A percentile compares a stretch with the other conserved stretches of the same genome.
These are phyloP conservation scores for Streptopelia turtur DNA, from an alignment of 2,797 vertebrate species.

Conservation along the genomic window DNA sequence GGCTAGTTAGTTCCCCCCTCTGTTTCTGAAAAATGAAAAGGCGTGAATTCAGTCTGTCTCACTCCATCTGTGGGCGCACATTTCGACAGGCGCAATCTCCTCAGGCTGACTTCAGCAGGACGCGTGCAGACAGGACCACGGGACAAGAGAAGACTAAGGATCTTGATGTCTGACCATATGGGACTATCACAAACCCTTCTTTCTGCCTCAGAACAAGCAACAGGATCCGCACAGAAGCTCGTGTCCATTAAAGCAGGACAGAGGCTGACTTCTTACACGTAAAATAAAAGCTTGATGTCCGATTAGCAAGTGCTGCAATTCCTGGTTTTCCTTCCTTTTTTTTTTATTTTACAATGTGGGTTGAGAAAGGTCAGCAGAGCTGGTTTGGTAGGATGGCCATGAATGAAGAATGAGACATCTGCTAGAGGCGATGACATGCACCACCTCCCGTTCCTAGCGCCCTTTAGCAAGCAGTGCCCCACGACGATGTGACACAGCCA, in stretches of 20 bases:
- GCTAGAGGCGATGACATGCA: slow-evolving; percentile 43
- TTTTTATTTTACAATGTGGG: not conserved
- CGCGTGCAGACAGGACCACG: not conserved
- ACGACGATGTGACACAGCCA: not conserved
- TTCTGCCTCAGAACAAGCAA: not conserved
- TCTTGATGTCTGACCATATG: not conserved
- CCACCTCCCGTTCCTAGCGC: not conserved
- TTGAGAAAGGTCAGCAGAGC: slow-evolving; percentile 53
- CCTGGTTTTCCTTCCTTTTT: not conserved
- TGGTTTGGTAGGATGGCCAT: slow-evolving; percentile 11
- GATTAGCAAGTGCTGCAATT: slow-evolving; percentile 35
- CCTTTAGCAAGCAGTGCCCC: slow-evolving; percentile 38
- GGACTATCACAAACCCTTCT: not conserved
- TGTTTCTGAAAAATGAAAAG: not conserved
- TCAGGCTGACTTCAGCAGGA: not conserved
- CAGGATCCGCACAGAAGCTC: not conserved
- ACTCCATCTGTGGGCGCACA: not conserved
- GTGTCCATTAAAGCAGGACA: not conserved
- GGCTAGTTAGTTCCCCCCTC: not conserved
- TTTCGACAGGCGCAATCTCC: not conserved
- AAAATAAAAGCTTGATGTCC: slow-evolving; percentile 27
- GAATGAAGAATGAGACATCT: slow-evolving; percentile 52
- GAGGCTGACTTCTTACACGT: not conserved
- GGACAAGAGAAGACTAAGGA: not conserved
- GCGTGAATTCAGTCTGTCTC: not conserved